These are phyloP conservation scores for Myocastor coypus DNA, from an alignment of 2,113 vertebrate genomes.

Conservation along the genomic window DNA sequence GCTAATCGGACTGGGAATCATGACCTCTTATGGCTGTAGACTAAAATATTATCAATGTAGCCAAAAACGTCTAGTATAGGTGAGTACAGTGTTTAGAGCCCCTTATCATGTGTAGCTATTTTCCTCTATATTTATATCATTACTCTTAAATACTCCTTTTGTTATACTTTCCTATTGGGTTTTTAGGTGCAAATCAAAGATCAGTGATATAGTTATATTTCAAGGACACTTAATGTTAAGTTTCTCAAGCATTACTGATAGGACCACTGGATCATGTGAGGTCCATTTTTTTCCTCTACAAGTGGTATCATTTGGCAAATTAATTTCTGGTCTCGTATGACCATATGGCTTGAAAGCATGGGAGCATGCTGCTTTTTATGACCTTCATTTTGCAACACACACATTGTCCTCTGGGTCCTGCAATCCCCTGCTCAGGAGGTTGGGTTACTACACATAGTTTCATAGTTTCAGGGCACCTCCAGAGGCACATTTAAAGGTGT, in stretches of 20 bases:
- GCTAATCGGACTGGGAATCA: neutral
- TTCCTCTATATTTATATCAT: neutral
- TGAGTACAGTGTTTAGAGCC: neutral
- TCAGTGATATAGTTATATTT: neutral
- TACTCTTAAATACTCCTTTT: neutral
- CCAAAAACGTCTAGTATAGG: neutral
- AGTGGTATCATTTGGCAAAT: neutral
- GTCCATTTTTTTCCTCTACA: neutral
- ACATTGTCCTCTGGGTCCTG: neutral
- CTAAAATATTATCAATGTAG: neutral
- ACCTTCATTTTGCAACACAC: neutral
- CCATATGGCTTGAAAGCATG: neutral
- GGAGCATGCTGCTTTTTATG: neutral
- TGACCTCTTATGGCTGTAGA: neutral
- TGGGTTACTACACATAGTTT: neutral
- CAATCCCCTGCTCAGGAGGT: neutral
- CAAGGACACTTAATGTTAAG: neutral
- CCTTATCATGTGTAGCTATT: neutral
- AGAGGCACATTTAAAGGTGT: neutral
- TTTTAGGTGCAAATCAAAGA: neutral
- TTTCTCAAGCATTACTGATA: neutral
- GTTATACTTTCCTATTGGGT: neutral
- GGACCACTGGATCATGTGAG: neutral
- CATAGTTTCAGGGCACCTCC: neutral
- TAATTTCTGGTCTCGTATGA: neutral